A percentile compares a stretch with the other conserved stretches of the same genome.
phyloP scores from a whole-genome alignment of 2,888 invertebrate genomes.

The Apodemia duryi region DNA sequence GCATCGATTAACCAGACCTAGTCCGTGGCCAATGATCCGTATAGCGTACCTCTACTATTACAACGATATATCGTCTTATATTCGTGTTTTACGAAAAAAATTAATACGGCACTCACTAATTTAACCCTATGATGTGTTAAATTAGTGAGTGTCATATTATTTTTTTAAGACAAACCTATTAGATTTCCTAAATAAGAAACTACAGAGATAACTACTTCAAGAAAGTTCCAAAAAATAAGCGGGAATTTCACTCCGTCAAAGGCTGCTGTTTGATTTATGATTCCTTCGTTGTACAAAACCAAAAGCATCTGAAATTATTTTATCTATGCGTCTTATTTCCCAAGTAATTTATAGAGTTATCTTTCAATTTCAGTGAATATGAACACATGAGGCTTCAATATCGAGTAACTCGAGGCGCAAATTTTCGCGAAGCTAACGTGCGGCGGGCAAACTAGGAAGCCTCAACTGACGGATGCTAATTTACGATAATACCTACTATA shows the following conservation, averaged over 20 bases:
- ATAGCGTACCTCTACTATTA: not conserved
- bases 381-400: not conserved
- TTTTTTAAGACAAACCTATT: too few relatives aligned
- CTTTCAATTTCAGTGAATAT: not conserved
- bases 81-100: not conserved
- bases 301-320: too few relatives aligned
- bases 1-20: not conserved
- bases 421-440: not conserved
- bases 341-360: not conserved
- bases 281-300: too few relatives aligned
- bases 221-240: too few relatives aligned
- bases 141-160: too few relatives aligned
- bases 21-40: not conserved
- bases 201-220: too few relatives aligned
- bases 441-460: not conserved
- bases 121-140: too few relatives aligned
- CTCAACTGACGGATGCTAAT: not conserved
- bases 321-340: too few relatives aligned
- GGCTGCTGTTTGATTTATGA: too few relatives aligned
- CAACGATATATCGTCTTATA: not conserved
- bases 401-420: not conserved
- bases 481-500: not conserved
- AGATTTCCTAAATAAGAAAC: too few relatives aligned
- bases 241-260: too few relatives aligned
- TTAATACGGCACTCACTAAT: too few relatives aligned